These are phyloP conservation scores for Heterodera carotae DNA, from an alignment of 1,140 invertebrate genomes.

Conservation along the genomic window DNA sequence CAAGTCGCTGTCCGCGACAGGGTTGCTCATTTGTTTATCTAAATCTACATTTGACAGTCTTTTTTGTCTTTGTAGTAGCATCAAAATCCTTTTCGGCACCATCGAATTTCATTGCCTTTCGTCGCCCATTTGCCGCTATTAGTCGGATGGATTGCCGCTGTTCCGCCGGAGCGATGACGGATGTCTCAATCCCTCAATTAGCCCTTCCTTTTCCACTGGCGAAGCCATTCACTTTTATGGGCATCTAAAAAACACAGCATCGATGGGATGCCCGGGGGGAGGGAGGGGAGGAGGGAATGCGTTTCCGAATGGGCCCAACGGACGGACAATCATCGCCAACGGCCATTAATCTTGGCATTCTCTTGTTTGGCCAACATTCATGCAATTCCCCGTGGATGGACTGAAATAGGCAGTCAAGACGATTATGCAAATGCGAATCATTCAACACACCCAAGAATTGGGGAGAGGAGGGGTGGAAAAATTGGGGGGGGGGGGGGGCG, in stretches of 20 bases:
- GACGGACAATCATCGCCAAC: conserved; percentile 11
- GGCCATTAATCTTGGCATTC: conserved; percentile 16
- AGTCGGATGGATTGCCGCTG: background rate
- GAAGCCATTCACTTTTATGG: background rate
- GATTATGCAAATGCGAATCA: conserved; percentile 28
- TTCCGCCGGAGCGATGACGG: background rate
- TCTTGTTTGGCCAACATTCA: background rate
- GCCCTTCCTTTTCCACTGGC: background rate
- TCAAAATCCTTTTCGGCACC: background rate
- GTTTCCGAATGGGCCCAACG: background rate
- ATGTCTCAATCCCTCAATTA: conserved; percentile 21
- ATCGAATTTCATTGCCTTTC: background rate
- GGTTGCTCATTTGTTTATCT: background rate
- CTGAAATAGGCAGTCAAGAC: background rate
- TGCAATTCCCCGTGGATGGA: conserved; percentile 7
- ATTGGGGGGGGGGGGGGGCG: background rate
- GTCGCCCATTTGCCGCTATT: background rate
- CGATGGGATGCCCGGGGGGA: background rate
- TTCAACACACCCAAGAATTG: conserved; percentile 11
- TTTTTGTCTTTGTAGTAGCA: background rate
- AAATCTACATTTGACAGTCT: background rate
- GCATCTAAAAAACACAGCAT: conserved; percentile 17
- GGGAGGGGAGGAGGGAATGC: background rate
- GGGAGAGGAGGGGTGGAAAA: background rate
- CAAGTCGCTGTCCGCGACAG: no score